Evolutionary conservation across 2,888 invertebrate genomes (phyloP).

Genomic region (Hoplodrina blanda): DNA sequence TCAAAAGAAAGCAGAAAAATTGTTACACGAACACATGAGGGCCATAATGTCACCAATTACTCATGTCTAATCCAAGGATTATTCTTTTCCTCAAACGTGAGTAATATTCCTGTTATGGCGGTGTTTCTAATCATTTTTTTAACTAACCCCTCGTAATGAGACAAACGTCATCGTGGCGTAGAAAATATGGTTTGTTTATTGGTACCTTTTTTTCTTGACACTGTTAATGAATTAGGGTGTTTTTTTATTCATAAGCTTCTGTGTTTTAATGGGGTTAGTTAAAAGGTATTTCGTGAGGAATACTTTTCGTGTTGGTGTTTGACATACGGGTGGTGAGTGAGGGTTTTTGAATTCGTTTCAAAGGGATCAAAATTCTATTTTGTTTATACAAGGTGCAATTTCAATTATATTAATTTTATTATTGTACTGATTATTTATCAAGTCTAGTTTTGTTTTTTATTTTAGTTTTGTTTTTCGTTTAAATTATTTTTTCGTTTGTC

Average conservation of each 20-base stretch:
- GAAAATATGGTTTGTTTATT: slow-evolving; percentile 43
- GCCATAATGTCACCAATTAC: slow-evolving; percentile 74
- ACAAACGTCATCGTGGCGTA: slow-evolving; percentile 49
- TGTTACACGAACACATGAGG: slow-evolving; percentile 51
- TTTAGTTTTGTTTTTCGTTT: too few relatives aligned
- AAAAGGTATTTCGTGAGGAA: background rate
- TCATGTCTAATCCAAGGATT: slow-evolving; percentile 73
- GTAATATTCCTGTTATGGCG: slow-evolving; percentile 66
- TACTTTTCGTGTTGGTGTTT: slow-evolving; percentile 5
- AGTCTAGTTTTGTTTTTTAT: too few relatives aligned
- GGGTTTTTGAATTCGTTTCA: background rate
- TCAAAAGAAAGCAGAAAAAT: slow-evolving; percentile 45
- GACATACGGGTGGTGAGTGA: too few relatives aligned
- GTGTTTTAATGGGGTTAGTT: background rate
- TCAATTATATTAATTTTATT: too few relatives aligned
- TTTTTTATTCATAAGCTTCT: slow-evolving; percentile 15
- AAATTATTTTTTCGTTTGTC: too few relatives aligned
- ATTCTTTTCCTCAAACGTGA: slow-evolving; percentile 69
- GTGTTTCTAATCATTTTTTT: slow-evolving; percentile 73
- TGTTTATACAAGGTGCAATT: too few relatives aligned
- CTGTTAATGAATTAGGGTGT: slow-evolving; percentile 41
- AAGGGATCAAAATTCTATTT: too few relatives aligned
- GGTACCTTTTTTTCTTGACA: slow-evolving; percentile 22
- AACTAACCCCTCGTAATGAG: slow-evolving; percentile 49
- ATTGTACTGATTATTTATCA: too few relatives aligned